A percentile compares a stretch with the other conserved stretches of the same genome.
Conservation (phyloP, 53 echinoderm and acorn worm species). For the Holothuria scabra region DNA sequence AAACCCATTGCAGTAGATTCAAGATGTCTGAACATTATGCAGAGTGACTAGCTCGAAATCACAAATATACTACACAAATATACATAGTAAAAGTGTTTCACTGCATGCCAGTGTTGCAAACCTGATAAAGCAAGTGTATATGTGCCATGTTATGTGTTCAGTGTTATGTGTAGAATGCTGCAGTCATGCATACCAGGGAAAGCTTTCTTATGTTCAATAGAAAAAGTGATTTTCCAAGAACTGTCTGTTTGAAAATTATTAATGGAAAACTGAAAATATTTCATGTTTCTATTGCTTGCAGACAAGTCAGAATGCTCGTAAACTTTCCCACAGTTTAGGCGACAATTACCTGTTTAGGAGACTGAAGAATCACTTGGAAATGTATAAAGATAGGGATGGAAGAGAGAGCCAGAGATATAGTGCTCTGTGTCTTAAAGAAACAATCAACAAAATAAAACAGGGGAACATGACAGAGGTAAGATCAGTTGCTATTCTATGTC, state of each 20-base stretch:
- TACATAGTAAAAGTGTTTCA: too few species aligned
- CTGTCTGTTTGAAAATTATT: background rate
- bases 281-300: background rate
- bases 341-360: conserved; percentile 10
- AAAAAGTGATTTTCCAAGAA: too few species aligned
- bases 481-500: background rate
- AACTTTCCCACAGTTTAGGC: background rate
- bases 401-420: conserved; percentile 4
- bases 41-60: too few species aligned
- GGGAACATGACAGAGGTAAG: conserved; percentile 1
- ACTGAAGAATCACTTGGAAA: conserved; percentile 14
- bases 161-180: too few species aligned
- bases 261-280: background rate
- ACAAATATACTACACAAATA: too few species aligned
- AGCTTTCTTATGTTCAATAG: too few species aligned
- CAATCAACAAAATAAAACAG: background rate
- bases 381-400: background rate
- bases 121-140: too few species aligned
- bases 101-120: too few species aligned
- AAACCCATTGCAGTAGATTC: too few species aligned
- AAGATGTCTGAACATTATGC: too few species aligned
- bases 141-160: too few species aligned
- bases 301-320: background rate
- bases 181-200: too few species aligned
- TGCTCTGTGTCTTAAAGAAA: background rate